Evolutionary conservation across 2,113 vertebrate genomes (phyloP).

Genomic region (Bungarus multicinctus): DNA sequence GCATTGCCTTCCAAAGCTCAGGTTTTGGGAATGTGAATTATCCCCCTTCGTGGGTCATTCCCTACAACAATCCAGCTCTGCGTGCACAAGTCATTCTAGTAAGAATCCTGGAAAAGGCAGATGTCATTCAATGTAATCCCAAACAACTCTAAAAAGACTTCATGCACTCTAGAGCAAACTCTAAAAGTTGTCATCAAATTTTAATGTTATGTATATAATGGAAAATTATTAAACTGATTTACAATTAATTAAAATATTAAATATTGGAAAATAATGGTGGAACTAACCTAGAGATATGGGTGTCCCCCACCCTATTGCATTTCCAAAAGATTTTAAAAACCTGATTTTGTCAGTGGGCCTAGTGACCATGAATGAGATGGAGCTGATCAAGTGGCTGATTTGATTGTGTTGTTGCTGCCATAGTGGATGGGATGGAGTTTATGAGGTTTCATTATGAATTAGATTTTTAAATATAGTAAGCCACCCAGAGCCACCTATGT

Average conservation of each 20-base stretch:
- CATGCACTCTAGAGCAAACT: neutral
- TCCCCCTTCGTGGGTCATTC: neutral
- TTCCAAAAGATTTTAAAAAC: neutral
- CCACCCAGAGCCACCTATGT: neutral
- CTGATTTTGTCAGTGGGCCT: neutral
- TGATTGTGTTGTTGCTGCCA: neutral
- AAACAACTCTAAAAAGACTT: neutral
- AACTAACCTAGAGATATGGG: neutral
- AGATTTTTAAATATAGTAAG: neutral
- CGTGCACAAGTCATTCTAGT: neutral
- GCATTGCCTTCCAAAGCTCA: neutral
- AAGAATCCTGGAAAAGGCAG: neutral
- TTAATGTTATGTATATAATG: neutral
- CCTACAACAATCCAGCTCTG: neutral
- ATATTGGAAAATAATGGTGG: neutral
- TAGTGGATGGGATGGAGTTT: too few species aligned
- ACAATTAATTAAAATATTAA: neutral
- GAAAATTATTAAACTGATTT: neutral
- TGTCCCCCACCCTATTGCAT: neutral
- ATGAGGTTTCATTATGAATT: neutral
- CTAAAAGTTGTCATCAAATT: neutral
- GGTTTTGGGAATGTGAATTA: neutral
- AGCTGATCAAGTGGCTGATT: neutral
- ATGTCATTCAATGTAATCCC: neutral
- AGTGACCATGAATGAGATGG: neutral